Conservation (phyloP, 2,797 vertebrate species). For the Taenioides sp. region DNA sequence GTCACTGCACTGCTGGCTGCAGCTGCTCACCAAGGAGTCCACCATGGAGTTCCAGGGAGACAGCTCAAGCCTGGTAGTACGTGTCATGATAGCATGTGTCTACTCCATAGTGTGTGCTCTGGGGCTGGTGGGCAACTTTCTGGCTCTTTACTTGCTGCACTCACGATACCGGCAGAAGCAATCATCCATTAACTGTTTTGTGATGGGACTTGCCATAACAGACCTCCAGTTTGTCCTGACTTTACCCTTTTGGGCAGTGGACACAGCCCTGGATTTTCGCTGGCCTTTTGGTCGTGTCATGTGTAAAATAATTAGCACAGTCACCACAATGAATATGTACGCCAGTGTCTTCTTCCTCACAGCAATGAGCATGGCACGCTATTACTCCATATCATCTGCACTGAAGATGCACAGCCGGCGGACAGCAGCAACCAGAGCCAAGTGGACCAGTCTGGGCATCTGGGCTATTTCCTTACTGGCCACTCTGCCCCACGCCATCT, state of each 20-base stretch:
- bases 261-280: conserved; percentile 79
- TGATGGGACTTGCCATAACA: conserved; percentile 79
- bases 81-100: conserved; percentile 78
- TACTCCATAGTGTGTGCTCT: conserved; percentile 81
- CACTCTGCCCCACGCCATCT: conserved; percentile 79
- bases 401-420: conserved; percentile 78
- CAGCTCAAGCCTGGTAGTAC: conserved; percentile 70
- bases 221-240: conserved; percentile 81
- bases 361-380: conserved; percentile 78
- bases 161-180: conserved; percentile 78
- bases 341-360: conserved; percentile 82
- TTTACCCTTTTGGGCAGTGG: conserved; percentile 79
- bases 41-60: conserved; percentile 74
- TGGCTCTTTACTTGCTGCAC: conserved; percentile 80
- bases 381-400: conserved; percentile 75
- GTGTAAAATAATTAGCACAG: conserved; percentile 80
- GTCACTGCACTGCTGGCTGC: conserved; percentile 80
- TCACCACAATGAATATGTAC: conserved; percentile 84
- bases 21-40: conserved; percentile 75
- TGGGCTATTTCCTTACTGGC: conserved; percentile 74
- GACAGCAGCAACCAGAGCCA: conserved; percentile 64
- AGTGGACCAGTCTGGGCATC: conserved; percentile 78
- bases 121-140: conserved; percentile 79
- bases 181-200: conserved; percentile 78
- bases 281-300: conserved; percentile 79